Evolutionary conservation across 92 coral and sea anemone genomes (phyloP).

Genomic region (Siderastrea radians): DNA sequence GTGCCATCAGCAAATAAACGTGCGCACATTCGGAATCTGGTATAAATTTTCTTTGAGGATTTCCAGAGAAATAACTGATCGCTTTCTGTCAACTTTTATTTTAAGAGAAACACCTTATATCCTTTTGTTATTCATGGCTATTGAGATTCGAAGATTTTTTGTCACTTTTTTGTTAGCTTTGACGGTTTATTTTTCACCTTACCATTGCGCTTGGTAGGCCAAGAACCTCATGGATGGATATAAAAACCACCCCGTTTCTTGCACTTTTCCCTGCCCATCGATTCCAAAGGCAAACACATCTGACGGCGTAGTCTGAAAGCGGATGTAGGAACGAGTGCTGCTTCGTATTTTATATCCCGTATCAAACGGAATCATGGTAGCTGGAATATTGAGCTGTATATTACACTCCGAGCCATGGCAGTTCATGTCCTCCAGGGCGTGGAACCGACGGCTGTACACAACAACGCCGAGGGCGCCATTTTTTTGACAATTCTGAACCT

Average conservation of each 20-base stretch:
- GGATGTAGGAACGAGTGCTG: slow-evolving; percentile 30
- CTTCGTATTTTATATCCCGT: slow-evolving; percentile 37
- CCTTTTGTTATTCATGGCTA: no score
- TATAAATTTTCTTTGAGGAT: no score
- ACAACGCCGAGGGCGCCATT: slow-evolving; percentile 89
- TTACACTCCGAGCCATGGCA: slow-evolving; percentile 84
- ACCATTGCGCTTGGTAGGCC: slow-evolving; percentile 94
- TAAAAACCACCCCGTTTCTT: slow-evolving; percentile 83
- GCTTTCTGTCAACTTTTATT: no score
- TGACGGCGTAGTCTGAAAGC: slow-evolving; percentile 92
- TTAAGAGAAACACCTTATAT: no score
- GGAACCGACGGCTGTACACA: slow-evolving; percentile 34
- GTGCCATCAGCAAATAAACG: no score
- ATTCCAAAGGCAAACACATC: slow-evolving; percentile 86
- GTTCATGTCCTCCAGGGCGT: slow-evolving; percentile 67
- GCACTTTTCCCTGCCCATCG: slow-evolving; percentile 82
- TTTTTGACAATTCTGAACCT: slow-evolving; percentile 82
- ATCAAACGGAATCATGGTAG: slow-evolving; percentile 70
- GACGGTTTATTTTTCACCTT: slow-evolving; percentile 2
- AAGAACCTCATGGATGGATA: slow-evolving; percentile 84
- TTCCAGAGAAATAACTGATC: no score
- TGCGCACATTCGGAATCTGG: no score
- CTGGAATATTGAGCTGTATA: slow-evolving; percentile 75
- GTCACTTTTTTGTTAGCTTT: no score
- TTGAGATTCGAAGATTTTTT: no score